phyloP scores from a whole-genome alignment of 2,888 invertebrate species.

The Coelogynopora nodosa region DNA sequence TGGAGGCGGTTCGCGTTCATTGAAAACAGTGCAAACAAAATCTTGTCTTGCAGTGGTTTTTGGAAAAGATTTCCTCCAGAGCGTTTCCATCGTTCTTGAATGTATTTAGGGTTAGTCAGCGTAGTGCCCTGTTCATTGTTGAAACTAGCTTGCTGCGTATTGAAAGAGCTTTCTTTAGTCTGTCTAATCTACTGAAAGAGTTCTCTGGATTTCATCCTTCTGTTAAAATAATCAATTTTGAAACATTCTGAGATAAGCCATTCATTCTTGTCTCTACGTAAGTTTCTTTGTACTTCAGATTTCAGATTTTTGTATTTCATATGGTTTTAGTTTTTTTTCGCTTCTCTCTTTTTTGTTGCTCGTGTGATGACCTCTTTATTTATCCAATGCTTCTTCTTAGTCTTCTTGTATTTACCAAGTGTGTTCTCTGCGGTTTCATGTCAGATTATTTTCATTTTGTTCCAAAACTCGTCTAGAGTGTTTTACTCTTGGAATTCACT shows the following conservation, averaged over 20 bases:
- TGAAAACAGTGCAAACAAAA: not conserved
- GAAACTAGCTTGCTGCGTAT: not conserved
- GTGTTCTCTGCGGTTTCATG: not conserved
- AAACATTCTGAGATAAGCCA: not conserved
- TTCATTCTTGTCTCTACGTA: not conserved
- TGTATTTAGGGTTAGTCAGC: not conserved
- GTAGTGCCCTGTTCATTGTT: not conserved
- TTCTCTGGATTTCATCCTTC: not conserved
- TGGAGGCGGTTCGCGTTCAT: not conserved
- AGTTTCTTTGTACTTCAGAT: not conserved
- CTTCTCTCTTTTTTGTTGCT: not conserved
- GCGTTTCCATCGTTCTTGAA: slow-evolving; percentile 5
- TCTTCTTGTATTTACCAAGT: not conserved
- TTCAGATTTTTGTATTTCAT: not conserved
- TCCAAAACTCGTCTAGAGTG: slow-evolving; percentile 3
- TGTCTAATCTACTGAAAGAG: not conserved
- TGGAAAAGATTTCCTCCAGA: not conserved
- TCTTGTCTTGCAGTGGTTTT: not conserved
- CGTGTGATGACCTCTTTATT: not conserved
- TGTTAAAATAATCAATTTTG: not conserved
- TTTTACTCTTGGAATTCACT: not conserved
- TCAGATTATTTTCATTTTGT: not conserved
- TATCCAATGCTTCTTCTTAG: not conserved
- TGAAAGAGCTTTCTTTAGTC: not conserved
- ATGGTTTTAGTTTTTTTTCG: not conserved